Evolutionary conservation across 1,140 invertebrate species (phyloP), one percentile per base, ranked within the genome.

Genomic region (Mycetomoellerius zeteki): DNA sequence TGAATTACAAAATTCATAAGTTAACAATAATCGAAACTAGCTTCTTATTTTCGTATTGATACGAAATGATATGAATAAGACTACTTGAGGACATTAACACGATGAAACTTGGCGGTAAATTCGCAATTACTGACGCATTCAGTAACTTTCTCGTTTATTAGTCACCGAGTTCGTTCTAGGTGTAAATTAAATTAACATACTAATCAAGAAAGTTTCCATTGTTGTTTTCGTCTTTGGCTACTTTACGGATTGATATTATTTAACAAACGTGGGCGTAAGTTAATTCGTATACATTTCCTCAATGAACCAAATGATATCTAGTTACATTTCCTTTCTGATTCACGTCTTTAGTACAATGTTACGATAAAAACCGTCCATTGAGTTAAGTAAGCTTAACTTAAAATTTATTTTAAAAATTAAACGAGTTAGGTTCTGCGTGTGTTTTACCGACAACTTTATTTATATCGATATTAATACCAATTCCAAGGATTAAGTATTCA

Each of bases 261-360:
- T 19, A 65, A 47, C 21, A 24, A 43, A 27, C 14, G 56, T 56
- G 21, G 64, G 27, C 52, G 72, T 60, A 24, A 60, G 21, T 67
- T 77, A 72, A 90, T 64, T 33, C n/a, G 12, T 12, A 37, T 56
- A 69, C n/a, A 50, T 56, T 73, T 27, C 24, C n/a, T 24, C 33
- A 43, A 62, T n/a, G 10, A 37, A 62, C 50, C 30, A 37, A 27
- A 88, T 75, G 52, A 58, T 19, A 30, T 84, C 52, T 62, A 81
- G 86, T 89, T 64, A 77, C 52, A 86, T 54, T 81, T 86, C 60
- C 76, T 56, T 52, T 73, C 19, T 5, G 19, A 76, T 60, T 77
- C 27, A 47, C 30, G 27, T 43, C 24, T 24, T 72, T 27, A 50
- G 8, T 37, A 67, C 8, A 71, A 65, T 58, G 21, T 56, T 37